Evolutionary conservation across 2,888 invertebrate genomes (phyloP).

Genomic region (Poecilobothrus nobilitatus): DNA sequence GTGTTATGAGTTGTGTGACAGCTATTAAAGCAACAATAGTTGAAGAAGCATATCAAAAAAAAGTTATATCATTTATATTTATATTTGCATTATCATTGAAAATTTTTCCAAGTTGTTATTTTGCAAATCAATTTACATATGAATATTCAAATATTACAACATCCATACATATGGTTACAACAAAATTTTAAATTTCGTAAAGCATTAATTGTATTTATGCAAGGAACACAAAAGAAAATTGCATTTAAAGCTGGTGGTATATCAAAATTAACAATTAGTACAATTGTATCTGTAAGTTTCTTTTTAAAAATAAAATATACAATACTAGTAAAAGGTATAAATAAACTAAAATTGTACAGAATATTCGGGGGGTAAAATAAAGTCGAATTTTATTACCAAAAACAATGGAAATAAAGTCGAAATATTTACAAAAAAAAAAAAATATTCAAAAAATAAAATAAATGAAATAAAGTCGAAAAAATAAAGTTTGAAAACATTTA

Average conservation of each 20-base stretch:
- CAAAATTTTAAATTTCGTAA: not conserved
- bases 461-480: no score
- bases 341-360: no score
- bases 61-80: not conserved
- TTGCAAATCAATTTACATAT: not conserved
- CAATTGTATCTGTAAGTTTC: not conserved
- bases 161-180: not conserved
- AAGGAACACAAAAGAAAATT: conserved; percentile 4
- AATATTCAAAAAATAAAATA: no score
- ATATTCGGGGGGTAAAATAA: no score
- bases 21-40: not conserved
- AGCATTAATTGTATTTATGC: not conserved
- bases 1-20: not conserved
- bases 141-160: not conserved
- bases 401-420: no score
- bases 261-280: not conserved
- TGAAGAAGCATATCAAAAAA: not conserved
- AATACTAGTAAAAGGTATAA: no score
- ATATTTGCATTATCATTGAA: not conserved
- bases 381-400: no score
- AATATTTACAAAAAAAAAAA: no score
- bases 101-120: not conserved
- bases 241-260: conserved; percentile 4
- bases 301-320: no score
- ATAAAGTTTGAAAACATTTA: no score